Conservation (phyloP, 2,113 vertebrate genomes). For the Gavia stellata region DNA sequence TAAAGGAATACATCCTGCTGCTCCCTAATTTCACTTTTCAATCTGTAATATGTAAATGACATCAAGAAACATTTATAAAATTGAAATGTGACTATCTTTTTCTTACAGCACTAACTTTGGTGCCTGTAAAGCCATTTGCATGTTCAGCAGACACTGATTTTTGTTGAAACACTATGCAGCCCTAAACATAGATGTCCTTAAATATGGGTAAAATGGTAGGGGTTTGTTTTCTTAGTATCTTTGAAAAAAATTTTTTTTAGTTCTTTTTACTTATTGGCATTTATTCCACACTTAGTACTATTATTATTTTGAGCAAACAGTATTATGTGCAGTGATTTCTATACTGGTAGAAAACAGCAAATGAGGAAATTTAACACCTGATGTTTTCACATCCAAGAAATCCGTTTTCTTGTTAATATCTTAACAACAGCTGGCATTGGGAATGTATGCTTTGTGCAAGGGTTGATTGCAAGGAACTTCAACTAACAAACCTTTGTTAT, state of each 20-base stretch:
- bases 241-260: not conserved
- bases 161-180: not conserved
- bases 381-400: not conserved
- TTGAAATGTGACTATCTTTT: not conserved
- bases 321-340: not conserved
- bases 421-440: not conserved
- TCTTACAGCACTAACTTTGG: not conserved
- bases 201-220: not conserved
- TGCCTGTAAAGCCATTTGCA: not conserved
- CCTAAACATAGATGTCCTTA: not conserved
- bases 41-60: not conserved
- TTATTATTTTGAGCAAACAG: not conserved
- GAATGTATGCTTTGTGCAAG: not conserved
- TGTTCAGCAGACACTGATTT: not conserved
- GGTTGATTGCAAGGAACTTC: conserved; percentile 6
- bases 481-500: not conserved
- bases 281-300: not conserved
- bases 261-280: not conserved
- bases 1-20: not conserved
- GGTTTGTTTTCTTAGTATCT: not conserved
- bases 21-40: not conserved
- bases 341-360: not conserved
- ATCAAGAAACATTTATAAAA: not conserved
- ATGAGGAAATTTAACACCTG: not conserved
- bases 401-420: not conserved